Evolutionary conservation across 1,140 invertebrate species (phyloP), one percentile per base, ranked within the genome.

Genomic region (Halesus radiatus): DNA sequence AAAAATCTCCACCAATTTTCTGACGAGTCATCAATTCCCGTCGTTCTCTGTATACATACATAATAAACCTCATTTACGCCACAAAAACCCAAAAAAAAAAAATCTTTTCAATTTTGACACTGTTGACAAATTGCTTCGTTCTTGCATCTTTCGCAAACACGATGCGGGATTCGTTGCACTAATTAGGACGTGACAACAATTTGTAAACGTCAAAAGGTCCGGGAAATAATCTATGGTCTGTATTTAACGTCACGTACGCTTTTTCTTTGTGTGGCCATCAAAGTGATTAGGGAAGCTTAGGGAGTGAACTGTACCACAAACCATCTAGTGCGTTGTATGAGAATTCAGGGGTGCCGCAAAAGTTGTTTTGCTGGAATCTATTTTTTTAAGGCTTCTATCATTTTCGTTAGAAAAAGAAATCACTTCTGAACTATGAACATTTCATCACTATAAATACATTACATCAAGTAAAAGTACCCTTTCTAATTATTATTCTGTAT

Each of bases 91-190:
- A n/a, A n/a, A n/a, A 8, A 22, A 29, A 60, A 60, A 20, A 23
- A 20, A 23, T 20, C 20, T 3, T 56, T 56, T 64, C 60, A 64
- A 64, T 13, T 22, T 29, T n/a, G 62, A 29, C 22, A 66, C 62
- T 16, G 26, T 37, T 66, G 62, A 66, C 62, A 66, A 66, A 66
- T 66, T 26, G 62, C 29, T 32, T 66, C 37, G 37, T 32, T 0
- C 2, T 66, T 29, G 22, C 62, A 26, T 29, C 62, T 60, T 60
- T 26, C 62, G 26, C 62, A 60, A 20, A 26, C 62, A 23, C 26
- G 22, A 0, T 13, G 62, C 22, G 23, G 62, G n/a, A 32, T 66
- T 26, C 15, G 22, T 3, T 66, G 62, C 62, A 66, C 62, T 66
- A 66, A 66, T 66, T 26, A n/a, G 26, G 10, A 23, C 26, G 16